Evolutionary conservation across 2,797 vertebrate species (phyloP), one percentile per base, ranked within the genome.

Genomic region (Darevskia nairensis): DNA sequence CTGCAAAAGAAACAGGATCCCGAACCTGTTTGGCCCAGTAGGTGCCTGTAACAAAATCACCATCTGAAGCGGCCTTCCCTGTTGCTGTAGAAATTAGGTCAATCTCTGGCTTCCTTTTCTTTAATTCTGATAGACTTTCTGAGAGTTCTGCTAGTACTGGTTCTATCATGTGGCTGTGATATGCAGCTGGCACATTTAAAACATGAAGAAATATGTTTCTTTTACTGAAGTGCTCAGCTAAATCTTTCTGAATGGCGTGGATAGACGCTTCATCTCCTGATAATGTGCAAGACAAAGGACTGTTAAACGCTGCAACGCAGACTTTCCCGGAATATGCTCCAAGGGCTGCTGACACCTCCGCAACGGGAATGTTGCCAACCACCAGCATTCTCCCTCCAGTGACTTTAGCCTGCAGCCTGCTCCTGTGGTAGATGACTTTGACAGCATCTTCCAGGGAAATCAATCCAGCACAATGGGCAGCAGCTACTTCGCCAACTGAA

Each of bases 151-250:
- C 13, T 0, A 98, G 88, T 90, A 98, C 97, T 6, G 92, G 93
- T 85, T 98, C 97, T 98, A 98, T 98, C 96, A 97, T 96, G 71
- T 97, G 96, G 92, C 98, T 98, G 89, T 98, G 98, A 91, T 98
- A 98, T 0, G 98, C 98, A 92, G 92, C 96, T 87, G 97, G 96
- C 9, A 98, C 96, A 79, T 97, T 96, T 76, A 98, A 94, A 7
- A 96, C 9, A 29, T 80, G 97, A 44, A 98, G 96, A 89, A 98
- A 98, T 83, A 98, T 88, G 74, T 97, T 97, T 61, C 96, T 96
- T 89, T 92, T 91, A 27, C 92, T 94, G 84, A 93, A 95, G 6
- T 93, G 91, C 81, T 90, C 95, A 64, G 94, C 96, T n/a, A 98
- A 83, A 71, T 97, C 93, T 79, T 94, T 86, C 41, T 96, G 86